phyloP scores from a whole-genome alignment of 2,113 vertebrate genomes.

The Euleptes europaea region DNA sequence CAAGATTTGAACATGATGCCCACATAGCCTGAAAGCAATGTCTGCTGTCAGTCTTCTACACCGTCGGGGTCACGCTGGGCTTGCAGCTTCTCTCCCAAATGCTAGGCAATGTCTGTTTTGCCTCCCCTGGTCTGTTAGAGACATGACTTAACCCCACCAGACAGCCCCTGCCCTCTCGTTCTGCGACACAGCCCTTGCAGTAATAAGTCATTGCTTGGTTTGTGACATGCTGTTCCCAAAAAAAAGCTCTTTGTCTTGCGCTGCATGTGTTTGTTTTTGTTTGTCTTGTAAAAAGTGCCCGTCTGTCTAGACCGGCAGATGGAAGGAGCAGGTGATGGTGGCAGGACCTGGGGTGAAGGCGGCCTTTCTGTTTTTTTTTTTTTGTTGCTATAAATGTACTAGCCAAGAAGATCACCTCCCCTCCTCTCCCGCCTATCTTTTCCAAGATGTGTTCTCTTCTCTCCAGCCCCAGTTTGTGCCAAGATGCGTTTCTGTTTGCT shows the following conservation, averaged over 20 bases:
- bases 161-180: slow-evolving; percentile 49
- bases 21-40: background rate
- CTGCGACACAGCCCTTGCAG: slow-evolving; percentile 45
- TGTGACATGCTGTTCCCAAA: slow-evolving; percentile 44
- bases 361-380: slow-evolving; percentile 16
- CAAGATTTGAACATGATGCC: background rate
- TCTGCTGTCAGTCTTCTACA: background rate
- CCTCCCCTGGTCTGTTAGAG: slow-evolving; percentile 56
- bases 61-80: background rate
- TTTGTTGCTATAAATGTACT: background rate
- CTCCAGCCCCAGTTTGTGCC: slow-evolving; percentile 23
- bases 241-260: slow-evolving; percentile 32
- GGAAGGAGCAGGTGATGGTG: slow-evolving; percentile 27
- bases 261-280: slow-evolving; percentile 53
- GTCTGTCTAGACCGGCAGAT: slow-evolving; percentile 57
- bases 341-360: slow-evolving; percentile 18
- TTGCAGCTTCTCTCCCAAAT: slow-evolving; percentile 14
- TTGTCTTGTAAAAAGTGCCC: slow-evolving; percentile 35
- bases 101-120: slow-evolving; percentile 34
- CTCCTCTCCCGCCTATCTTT: slow-evolving; percentile 49
- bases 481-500: slow-evolving; percentile 45
- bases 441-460: slow-evolving; percentile 39
- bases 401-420: slow-evolving; percentile 39
- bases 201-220: slow-evolving; percentile 48
- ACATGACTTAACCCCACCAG: slow-evolving; percentile 66